phyloP scores from a whole-genome alignment of 2,113 vertebrate genomes.

The Globicephala melas region DNA sequence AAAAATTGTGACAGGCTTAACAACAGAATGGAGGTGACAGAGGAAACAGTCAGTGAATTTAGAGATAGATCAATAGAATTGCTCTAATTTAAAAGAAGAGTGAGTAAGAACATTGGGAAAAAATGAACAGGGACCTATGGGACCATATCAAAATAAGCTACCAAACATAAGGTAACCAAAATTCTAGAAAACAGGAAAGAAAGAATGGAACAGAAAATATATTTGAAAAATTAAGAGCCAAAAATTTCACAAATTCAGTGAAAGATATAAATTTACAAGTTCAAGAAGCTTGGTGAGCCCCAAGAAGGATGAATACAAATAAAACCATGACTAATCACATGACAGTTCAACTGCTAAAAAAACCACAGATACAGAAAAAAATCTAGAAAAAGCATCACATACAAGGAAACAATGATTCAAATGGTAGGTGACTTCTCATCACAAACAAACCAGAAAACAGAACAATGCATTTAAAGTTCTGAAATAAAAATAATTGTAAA shows the following conservation, averaged over 20 bases:
- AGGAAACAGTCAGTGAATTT: neutral
- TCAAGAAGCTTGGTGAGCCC: neutral
- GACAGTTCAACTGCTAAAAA: neutral
- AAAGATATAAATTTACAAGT: slow-evolving; percentile 33
- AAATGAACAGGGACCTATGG: neutral
- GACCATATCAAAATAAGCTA: neutral
- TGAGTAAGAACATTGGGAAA: neutral
- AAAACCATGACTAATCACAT: neutral
- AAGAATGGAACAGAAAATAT: neutral
- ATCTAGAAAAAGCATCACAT: neutral
- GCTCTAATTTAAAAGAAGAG: slow-evolving; percentile 13
- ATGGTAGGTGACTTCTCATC: neutral
- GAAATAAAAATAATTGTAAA: neutral
- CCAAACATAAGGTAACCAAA: neutral
- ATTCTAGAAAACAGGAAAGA: neutral
- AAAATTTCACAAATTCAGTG: neutral
- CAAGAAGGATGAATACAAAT: slow-evolving; percentile 1
- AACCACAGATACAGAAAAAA: neutral
- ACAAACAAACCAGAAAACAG: neutral
- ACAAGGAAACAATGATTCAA: neutral
- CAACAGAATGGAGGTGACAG: neutral
- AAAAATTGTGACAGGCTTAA: neutral
- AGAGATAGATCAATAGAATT: neutral
- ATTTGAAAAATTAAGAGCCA: slow-evolving; percentile 14
- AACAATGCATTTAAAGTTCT: neutral